Evolutionary conservation across 1,140 invertebrate species (phyloP).

Genomic region (Dufourea novaeangliae): DNA sequence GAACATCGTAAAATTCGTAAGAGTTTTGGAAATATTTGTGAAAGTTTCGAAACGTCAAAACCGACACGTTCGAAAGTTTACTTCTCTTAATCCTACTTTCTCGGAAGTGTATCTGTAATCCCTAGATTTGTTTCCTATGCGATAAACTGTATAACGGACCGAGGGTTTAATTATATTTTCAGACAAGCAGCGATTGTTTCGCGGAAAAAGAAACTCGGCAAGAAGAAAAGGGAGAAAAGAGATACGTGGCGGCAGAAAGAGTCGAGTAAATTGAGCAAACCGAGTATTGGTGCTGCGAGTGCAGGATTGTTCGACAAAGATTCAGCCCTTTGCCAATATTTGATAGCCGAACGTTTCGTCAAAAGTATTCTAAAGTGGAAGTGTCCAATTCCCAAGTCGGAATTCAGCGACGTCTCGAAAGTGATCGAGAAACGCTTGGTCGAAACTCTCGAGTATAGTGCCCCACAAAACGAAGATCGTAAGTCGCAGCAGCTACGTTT

Average conservation of each 20-base stretch:
- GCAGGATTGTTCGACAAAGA: constrained; percentile 57
- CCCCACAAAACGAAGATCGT: constrained; percentile 59
- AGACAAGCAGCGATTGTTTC: constrained; percentile 71
- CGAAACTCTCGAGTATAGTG: constrained; percentile 61
- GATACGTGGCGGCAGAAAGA: constrained; percentile 25
- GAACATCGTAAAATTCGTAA: not conserved
- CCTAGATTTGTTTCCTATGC: no score
- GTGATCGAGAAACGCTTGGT: constrained; percentile 70
- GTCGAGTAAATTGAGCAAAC: not conserved
- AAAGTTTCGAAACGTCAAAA: not conserved
- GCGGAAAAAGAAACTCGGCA: constrained; percentile 44
- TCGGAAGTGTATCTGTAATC: no score
- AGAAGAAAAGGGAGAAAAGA: constrained; percentile 44
- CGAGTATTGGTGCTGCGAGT: not conserved
- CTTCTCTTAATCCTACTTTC: not conserved
- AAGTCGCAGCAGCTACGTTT: constrained; percentile 75
- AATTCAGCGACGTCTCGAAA: constrained; percentile 72
- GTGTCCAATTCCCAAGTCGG: constrained; percentile 64
- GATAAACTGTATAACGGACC: no score
- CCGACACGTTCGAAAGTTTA: not conserved
- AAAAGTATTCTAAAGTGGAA: constrained; percentile 73
- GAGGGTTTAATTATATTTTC: not conserved
- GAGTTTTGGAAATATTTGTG: not conserved
- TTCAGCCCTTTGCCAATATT: constrained; percentile 70
- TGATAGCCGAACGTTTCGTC: constrained; percentile 74